phyloP scores from a whole-genome alignment of 2,888 invertebrate species.

The Allygus modestus region DNA sequence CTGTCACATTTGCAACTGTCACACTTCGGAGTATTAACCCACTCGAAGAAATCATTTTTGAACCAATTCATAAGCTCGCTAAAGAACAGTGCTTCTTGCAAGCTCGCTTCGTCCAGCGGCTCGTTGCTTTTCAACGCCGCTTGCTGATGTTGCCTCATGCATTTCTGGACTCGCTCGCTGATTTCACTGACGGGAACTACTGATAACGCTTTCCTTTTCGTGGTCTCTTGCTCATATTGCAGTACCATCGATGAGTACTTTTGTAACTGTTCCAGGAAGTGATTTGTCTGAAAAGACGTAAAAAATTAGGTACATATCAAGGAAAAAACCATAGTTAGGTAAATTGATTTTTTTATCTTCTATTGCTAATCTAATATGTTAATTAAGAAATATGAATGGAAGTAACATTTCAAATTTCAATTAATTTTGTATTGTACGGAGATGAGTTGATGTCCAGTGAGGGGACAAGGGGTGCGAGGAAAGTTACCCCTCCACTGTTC shows the following conservation, averaged over 20 bases:
- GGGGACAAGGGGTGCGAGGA: no score
- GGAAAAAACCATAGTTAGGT: no score
- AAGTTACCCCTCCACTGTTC: no score
- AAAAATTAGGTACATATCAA: no score
- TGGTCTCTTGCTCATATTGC: constrained; percentile 82
- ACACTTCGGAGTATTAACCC: constrained; percentile 91
- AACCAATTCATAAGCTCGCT: constrained; percentile 92
- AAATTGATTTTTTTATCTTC: no score
- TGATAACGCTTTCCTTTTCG: constrained; percentile 81
- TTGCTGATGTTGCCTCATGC: constrained; percentile 74
- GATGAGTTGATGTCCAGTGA: no score
- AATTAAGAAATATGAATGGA: no score
- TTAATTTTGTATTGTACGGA: no score
- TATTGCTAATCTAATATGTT: no score
- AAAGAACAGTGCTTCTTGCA: constrained; percentile 85
- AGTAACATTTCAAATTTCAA: no score
- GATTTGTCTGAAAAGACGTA: constrained; percentile 63
- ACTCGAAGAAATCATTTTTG: constrained; percentile 93
- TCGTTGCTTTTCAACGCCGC: constrained; percentile 66
- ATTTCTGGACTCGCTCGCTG: constrained; percentile 80
- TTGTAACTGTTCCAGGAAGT: constrained; percentile 75
- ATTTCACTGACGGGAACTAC: constrained; percentile 83
- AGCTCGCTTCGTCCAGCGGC: constrained; percentile 75
- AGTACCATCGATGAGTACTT: constrained; percentile 79
- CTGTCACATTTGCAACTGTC: constrained; percentile 81